Base-by-base conservation (phyloP, 37 sponge, comb jelly and placozoan species). In the Geodia barretti region DNA sequence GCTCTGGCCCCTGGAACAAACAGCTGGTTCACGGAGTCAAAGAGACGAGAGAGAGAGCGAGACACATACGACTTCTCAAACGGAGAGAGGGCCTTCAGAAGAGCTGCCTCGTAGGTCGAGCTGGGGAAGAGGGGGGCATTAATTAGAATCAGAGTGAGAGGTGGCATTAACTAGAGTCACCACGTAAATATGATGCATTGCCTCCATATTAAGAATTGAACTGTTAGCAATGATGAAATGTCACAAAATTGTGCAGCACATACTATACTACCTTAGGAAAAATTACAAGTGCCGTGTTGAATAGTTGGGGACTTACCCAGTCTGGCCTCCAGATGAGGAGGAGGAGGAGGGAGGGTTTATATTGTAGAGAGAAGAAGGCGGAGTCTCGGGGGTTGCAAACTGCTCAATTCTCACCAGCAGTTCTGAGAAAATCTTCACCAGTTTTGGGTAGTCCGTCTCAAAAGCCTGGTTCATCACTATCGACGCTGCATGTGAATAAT, bases 41-140 rank as follows among this genome's bases (percentile, higher is more conserved):
- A 79, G 41, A 96, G 79, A 32, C 94, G 88, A 23, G 90, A 69
- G 28, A 94, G 89, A 19, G 95, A 94, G 36, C 88, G 83, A 38
- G 97, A 87, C 67, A 94, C 71, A 67, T 88, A 96, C 3, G 94
- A 79, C 73, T 88, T 94, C 84, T 96, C 97, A 81, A 96, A 96
- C 39, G 85, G 83, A 25, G 95, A 76, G 41, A 96, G 83, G 8
- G 92, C 86, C 35, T 88, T 75, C 63, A 90, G 59, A 21, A 94
- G 75, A 9, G 84, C 81, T 25, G 82, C 71, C 66, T 94, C 91
- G 54, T 82, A 43, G 36, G 38, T 17, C 4, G 83, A 62, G 61
- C 82, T 88, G 68, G 14, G n/a, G n/a, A n/a, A n/a, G n/a, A n/a
- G n/a, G n/a, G n/a, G n/a, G n/a, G n/a, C n/a, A n/a, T n/a, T n/a